Base-by-base conservation (phyloP, 2,113 vertebrate species). In the Pontoporia blainvillei region DNA sequence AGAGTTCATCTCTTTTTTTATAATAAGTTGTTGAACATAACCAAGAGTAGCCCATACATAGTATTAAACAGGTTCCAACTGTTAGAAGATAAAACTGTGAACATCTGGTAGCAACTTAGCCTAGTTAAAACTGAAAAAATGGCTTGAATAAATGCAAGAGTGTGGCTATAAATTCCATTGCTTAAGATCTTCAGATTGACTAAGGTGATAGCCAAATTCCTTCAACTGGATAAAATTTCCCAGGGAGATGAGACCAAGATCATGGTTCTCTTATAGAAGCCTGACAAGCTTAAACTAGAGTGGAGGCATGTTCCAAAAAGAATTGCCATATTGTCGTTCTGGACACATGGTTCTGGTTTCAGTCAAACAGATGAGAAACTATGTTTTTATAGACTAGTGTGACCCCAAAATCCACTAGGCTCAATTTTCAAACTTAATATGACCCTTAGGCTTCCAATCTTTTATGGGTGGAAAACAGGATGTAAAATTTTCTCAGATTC, bases 71-170 rank as follows among this genome's bases (percentile, higher is more conserved):
- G 18, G 8, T 4, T 72, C 39, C 10, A 66, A 61, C 34, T 94
- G 34, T 90, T 69, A 94, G 83, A 75, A 91, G 61, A 78, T 54
- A 57, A 90, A 86, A 61, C 75, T 71, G 20, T 17, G n/a, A 75
- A 94, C 44, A 2, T 27, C 10, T n/a, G 44, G 9, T 17, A 92
- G n/a, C 62, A 54, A 89, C 62, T 69, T 13, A 29, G 39, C 27
- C 36, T 78, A 89, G 88, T 83, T 66, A 91, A 96, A 95, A 52
- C 17, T 93, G 31, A 82, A 27, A 72, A 41, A 90, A 46, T 73
- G 34, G 20, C 21, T 92, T 87, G 66, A 46, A 72, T 27, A 15
- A 78, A 91, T 92, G 44, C 46, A 54, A 94, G 41, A 36, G 2
- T 34, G 0, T 91, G 76, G 46, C 11, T 21, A 39, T 91, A 67